A percentile compares a stretch with the other conserved stretches of the same genome.
These are phyloP conservation scores for Platalea minor DNA, from an alignment of 2,797 vertebrate species.

Conservation along the genomic window DNA sequence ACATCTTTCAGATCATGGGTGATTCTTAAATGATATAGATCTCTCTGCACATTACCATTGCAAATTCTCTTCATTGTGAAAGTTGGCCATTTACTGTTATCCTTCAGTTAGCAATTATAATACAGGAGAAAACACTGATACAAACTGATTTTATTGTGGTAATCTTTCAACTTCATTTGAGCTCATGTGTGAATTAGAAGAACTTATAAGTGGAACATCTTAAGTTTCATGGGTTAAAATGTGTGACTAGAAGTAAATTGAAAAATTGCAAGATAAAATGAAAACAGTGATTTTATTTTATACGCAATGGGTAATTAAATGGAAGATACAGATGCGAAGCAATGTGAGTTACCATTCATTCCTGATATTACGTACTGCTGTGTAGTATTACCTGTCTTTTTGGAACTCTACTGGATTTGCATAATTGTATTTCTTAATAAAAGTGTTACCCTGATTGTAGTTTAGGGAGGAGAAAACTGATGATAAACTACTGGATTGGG, in stretches of 20 bases:
- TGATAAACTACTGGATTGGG: neutral
- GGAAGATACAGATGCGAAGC: neutral
- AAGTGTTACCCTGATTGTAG: neutral
- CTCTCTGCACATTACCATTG: neutral
- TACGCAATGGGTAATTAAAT: neutral
- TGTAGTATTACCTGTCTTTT: neutral
- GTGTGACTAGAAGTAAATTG: neutral
- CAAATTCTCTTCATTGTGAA: neutral
- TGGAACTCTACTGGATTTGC: neutral
- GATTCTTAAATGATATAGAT: neutral
- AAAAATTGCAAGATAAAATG: neutral
- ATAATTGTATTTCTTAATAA: neutral
- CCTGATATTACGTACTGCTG: neutral
- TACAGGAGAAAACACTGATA: neutral
- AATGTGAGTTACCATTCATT: neutral
- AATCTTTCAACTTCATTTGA: neutral
- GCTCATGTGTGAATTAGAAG: neutral
- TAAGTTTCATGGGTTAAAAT: neutral
- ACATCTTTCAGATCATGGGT: neutral
- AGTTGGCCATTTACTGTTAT: neutral
- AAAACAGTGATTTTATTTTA: neutral
- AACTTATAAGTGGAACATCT: neutral
- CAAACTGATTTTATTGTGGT: neutral
- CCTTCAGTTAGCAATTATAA: neutral
- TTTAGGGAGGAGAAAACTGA: neutral